Evolutionary conservation across 2,113 vertebrate genomes (phyloP).

Genomic region (Vulpes vulpes): DNA sequence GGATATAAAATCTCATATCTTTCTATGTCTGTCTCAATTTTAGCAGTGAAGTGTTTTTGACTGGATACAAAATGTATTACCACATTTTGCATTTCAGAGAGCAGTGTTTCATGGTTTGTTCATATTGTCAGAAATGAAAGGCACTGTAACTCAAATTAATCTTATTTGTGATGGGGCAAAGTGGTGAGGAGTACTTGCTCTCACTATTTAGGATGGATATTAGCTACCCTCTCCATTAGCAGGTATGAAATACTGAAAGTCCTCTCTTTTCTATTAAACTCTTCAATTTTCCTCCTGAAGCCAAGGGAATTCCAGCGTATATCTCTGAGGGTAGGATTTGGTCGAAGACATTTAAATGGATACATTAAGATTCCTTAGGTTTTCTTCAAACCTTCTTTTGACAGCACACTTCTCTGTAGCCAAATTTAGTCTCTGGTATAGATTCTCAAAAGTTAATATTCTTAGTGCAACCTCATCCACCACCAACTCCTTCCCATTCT

Average conservation of each 20-base stretch:
- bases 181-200: neutral
- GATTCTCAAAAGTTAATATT: neutral
- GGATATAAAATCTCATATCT: neutral
- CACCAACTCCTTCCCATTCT: neutral
- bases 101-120: conserved; percentile 10
- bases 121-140: conserved; percentile 41
- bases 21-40: neutral
- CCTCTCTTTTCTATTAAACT: neutral
- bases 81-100: conserved; percentile 38
- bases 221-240: neutral
- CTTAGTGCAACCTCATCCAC: neutral
- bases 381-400: neutral
- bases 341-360: neutral
- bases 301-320: neutral
- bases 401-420: neutral
- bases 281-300: neutral
- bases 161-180: neutral
- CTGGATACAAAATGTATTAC: neutral
- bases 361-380: neutral
- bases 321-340: neutral
- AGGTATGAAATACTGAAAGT: neutral
- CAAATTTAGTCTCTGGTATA: neutral
- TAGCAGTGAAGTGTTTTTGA: conserved; percentile 38
- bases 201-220: neutral
- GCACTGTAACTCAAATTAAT: neutral